Evolutionary conservation across 2,888 invertebrate genomes (phyloP), one percentile per base, ranked within the genome.

Genomic region (Microctonus brassicae): DNA sequence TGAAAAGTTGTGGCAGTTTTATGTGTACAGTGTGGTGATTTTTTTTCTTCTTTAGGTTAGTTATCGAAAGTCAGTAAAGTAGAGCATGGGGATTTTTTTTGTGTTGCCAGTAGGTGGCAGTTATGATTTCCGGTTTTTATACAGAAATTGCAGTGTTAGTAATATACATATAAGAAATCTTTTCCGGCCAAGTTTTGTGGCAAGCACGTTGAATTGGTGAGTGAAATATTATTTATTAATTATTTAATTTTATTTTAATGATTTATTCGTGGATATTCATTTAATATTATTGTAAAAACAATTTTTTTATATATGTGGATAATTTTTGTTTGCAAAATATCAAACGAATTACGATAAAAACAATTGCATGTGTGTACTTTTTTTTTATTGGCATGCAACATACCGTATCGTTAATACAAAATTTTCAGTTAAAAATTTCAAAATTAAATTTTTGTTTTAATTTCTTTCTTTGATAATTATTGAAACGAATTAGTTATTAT

Each of bases 161-260:
- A 67, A 24, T 63, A 13, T 10, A 17, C n/a, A n/a, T n/a, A n/a
- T 47, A 47, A 47, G 33, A 47, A 73, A 67, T 73, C 80, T 77
- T 78, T 79, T 76, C 73, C 76, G 73, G 73, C 73, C 70, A 73
- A 73, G 69, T 75, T 79, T 81, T 81, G 80, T 83, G 82, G 83
- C 80, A 78, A 83, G 78, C 88, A 88, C 88, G 88, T 88, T 87
- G 80, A 73, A 78, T 74, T 80, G 79, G 88, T 88, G 81, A 86
- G 58, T 58, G 86, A 82, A n/a, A 29, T 72, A 63, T 63, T 62
- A 75, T 78, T 78, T 75, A 73, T 57, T 13, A n/a, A 22, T 53
- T 53, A 72, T 58, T 62, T 24, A 29, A n/a, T 2, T 42, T 17
- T 62, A 66, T 26, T 29, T 34, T 26, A 2, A 17, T 39, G 36